phyloP scores from a whole-genome alignment of 2,888 invertebrate species.

The Empis stercorea region DNA sequence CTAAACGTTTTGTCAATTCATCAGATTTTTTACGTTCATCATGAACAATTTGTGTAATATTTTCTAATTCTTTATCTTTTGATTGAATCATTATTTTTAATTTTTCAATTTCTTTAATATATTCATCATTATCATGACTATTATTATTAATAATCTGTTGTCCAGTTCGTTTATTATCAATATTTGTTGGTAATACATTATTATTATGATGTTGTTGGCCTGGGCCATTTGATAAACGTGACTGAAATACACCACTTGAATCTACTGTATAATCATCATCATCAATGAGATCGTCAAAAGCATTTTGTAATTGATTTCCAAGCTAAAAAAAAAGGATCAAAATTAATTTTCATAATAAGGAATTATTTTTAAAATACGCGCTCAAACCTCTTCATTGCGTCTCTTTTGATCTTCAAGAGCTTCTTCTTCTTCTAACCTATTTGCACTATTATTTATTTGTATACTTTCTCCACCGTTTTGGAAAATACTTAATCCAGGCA shows the following conservation, averaged over 20 bases:
- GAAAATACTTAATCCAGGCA: conserved; percentile 56
- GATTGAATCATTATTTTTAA: conserved; percentile 35
- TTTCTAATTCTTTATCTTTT: conserved; percentile 33
- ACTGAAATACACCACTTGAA: conserved; percentile 37
- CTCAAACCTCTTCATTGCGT: conserved; percentile 49
- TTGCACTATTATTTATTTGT: conserved; percentile 49
- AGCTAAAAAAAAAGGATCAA: conserved; percentile 38
- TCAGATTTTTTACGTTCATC: conserved; percentile 23
- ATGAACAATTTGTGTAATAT: conserved; percentile 30
- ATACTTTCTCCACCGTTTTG: conserved; percentile 49
- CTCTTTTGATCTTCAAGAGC: conserved; percentile 54
- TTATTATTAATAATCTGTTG: conserved; percentile 1
- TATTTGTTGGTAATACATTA: background rate
- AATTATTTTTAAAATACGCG: background rate
- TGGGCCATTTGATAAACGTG: conserved; percentile 13
- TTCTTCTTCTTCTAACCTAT: conserved; percentile 55
- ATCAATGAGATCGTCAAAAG: conserved; percentile 54
- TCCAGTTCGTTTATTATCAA: background rate
- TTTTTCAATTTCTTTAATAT: conserved; percentile 19
- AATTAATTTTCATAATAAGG: background rate
- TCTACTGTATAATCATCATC: conserved; percentile 53
- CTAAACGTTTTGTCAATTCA: conserved; percentile 43
- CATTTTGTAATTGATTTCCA: conserved; percentile 48
- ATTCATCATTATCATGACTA: conserved; percentile 3
- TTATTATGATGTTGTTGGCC: background rate